phyloP scores from a whole-genome alignment of 2,113 vertebrate species.

The Myotis brandtii region DNA sequence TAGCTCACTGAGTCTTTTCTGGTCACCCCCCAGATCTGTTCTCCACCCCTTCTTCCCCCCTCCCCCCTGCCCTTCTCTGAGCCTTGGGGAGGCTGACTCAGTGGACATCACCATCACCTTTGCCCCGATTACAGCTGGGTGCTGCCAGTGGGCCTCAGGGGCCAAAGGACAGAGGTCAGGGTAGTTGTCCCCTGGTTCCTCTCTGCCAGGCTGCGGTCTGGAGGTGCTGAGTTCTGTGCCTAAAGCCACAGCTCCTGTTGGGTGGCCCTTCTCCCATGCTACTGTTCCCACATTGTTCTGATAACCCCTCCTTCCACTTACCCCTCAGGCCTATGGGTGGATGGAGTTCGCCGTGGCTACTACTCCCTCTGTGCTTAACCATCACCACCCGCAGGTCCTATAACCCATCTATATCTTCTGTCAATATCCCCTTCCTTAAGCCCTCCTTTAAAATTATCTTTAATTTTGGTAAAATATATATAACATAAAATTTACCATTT shows the following conservation, averaged over 20 bases:
- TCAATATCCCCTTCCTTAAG: neutral
- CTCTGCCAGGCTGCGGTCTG: neutral
- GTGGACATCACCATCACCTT: rapidly evolving
- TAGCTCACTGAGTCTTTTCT: neutral
- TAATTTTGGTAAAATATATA: neutral
- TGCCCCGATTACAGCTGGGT: neutral
- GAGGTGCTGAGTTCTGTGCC: neutral
- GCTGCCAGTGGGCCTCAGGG: rapidly evolving
- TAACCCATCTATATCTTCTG: neutral
- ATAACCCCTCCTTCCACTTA: neutral
- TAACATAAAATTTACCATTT: neutral
- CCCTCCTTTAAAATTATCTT: neutral
- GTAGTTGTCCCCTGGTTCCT: neutral
- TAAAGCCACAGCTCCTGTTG: neutral
- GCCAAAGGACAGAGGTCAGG: too few relatives aligned
- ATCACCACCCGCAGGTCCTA: neutral
- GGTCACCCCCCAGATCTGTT: neutral
- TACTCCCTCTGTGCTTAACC: neutral
- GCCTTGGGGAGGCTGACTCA: neutral
- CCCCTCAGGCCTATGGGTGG: neutral
- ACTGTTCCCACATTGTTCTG: neutral
- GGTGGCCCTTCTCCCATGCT: neutral
- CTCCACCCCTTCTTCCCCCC: neutral
- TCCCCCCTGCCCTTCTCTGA: neutral
- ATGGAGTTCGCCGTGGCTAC: neutral